Conservation (phyloP, 2,888 invertebrate species). For the Tortricodes alternella region DNA sequence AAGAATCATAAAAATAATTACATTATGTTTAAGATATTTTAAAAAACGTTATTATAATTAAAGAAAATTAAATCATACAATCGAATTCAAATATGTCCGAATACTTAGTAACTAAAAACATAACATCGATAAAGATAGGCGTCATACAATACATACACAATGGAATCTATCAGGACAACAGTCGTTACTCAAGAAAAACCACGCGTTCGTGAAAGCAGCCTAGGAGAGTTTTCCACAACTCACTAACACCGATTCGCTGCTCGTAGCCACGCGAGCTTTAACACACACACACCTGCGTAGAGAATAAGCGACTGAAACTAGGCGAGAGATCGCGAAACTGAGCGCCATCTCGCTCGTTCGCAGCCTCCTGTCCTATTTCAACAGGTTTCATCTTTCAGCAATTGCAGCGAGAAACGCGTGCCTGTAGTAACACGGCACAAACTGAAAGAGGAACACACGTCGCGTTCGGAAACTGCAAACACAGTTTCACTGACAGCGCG, state of each 20-base stretch:
- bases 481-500: constrained; percentile 78
- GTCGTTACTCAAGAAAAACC: constrained; percentile 64
- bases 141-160: constrained; percentile 46
- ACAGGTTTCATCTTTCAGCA: constrained; percentile 82
- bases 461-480: constrained; percentile 71
- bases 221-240: constrained; percentile 80
- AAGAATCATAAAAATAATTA: no score
- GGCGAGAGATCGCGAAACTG: constrained; percentile 45
- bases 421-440: constrained; percentile 79
- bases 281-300: constrained; percentile 70
- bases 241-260: constrained; percentile 70
- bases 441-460: constrained; percentile 76
- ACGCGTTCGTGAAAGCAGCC: constrained; percentile 70
- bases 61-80: neutral
- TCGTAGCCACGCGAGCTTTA: constrained; percentile 74
- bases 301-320: constrained; percentile 76
- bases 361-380: constrained; percentile 76
- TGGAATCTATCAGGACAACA: constrained; percentile 52
- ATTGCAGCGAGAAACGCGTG: constrained; percentile 76
- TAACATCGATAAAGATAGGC: constrained; percentile 26
- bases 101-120: constrained; percentile 11
- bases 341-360: constrained; percentile 58
- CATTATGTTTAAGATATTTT: no score
- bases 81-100: neutral
- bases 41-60: no score